phyloP scores from a whole-genome alignment of 2,113 vertebrate genomes.

The Pelecanus crispus region DNA sequence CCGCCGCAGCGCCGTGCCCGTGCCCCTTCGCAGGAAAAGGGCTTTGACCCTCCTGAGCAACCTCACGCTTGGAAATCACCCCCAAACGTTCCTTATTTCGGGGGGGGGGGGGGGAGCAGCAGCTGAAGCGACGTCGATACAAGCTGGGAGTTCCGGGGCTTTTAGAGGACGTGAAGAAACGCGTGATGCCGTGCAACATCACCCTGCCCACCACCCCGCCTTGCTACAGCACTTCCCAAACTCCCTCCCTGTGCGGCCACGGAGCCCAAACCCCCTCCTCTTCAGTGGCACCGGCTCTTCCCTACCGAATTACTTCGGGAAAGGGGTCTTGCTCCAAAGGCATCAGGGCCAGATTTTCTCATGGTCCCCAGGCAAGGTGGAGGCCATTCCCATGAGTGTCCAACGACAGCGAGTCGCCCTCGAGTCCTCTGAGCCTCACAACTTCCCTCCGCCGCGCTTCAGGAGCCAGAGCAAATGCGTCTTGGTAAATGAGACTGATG shows the following conservation, averaged over 20 bases:
- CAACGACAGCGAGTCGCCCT: fast-evolving
- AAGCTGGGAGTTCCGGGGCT: not conserved
- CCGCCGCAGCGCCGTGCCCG: fast-evolving
- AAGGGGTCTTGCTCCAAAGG: not conserved
- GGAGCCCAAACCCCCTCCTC: not conserved
- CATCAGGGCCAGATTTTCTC: not conserved
- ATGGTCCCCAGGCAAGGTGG: fast-evolving
- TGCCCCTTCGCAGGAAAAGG: not conserved
- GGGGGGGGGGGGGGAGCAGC: not conserved
- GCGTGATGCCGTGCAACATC: fast-evolving
- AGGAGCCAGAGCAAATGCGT: not conserved
- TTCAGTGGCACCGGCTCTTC: not conserved
- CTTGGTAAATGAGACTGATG: fast-evolving
- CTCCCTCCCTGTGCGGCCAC: not conserved
- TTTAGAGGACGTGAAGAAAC: fast-evolving
- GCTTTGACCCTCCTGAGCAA: not conserved
- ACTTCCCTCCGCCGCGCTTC: not conserved
- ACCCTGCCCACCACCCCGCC: fast-evolving
- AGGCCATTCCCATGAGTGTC: not conserved
- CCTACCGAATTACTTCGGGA: not conserved
- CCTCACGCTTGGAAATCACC: not conserved
- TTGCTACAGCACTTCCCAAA: not conserved
- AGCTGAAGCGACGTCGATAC: not conserved
- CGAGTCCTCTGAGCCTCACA: not conserved
- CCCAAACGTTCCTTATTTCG: not conserved